Evolutionary conservation across 2,113 vertebrate genomes (phyloP), one percentile per base, ranked within the genome.

Genomic region (Hippocampus mohnikei): DNA sequence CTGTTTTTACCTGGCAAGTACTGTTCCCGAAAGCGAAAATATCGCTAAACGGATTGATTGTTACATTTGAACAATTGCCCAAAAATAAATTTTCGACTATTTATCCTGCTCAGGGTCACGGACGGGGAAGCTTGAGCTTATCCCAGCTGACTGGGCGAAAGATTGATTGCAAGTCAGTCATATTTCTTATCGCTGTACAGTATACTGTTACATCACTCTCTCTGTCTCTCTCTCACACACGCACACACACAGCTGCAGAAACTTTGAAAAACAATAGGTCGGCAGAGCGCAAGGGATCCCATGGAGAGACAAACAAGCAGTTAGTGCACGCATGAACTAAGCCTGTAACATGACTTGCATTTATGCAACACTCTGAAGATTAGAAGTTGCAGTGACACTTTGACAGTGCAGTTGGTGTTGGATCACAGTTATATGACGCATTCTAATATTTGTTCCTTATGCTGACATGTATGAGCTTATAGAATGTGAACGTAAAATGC

Each of bases 181-280:
- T 46, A 46, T 16, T 46, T 10, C 44, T 46, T 50, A 10, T 23
- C 21, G 15, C 58, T 16, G 5, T 16, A 60, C 58, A 18, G 13
- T 33, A 60, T 60, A 27, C 27, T 58, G 23, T 58, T 58, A 27
- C 12, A 4, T 46, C 33, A 6, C 33, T 37, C 33, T 33, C 33
- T 33, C 33, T 33, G 5, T 33, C 33, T 37, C 33, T 37, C 33
- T 37, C 33, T 33, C 56, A 44, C 59, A 20, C 67, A 40, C 48
- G 23, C 66, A 67, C 62, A 33, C 62, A 65, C 64, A 74, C 80
- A 85, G 72, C 79, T 79, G 84, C 50, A 67, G 61, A 65, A 21
- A 58, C 85, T 20, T 77, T 70, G 80, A 83, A 82, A 73, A 75
- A 46, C 58, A 60, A 60, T 21, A 73, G 79, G 74, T 76, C 71